Percentiles rank a stretch among this genome's conserved stretches.
These are phyloP conservation scores for Monopis laevigella DNA, from an alignment of 2,888 invertebrate species.

Conservation along the genomic window DNA sequence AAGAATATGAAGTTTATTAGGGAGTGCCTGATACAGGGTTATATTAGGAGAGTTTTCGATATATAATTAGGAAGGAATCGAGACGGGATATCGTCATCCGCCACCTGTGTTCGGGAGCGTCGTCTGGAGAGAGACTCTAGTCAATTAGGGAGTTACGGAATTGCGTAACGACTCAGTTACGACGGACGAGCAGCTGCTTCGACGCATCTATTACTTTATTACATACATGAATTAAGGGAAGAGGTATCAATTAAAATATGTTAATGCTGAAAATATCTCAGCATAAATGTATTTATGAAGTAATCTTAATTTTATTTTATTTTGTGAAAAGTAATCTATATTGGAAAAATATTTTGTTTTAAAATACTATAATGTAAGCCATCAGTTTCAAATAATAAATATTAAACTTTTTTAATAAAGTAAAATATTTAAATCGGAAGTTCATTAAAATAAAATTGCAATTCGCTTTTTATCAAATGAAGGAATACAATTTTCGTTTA, in stretches of 20 bases:
- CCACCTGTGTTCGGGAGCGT: constrained; percentile 62
- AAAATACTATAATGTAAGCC: not conserved
- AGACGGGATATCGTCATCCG: constrained; percentile 14
- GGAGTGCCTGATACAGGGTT: constrained; percentile 37
- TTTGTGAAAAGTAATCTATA: not conserved
- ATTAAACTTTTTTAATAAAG: too few relatives aligned
- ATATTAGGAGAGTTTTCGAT: constrained; percentile 56
- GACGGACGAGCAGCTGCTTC: constrained; percentile 46
- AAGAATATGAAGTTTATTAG: constrained; percentile 45
- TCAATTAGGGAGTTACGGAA: constrained; percentile 63
- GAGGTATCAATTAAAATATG: too few relatives aligned
- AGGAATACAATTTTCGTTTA: too few relatives aligned
- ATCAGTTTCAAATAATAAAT: not conserved
- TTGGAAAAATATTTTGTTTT: not conserved
- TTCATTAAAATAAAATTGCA: too few relatives aligned
- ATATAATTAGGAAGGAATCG: constrained; percentile 34
- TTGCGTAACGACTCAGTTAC: constrained; percentile 62
- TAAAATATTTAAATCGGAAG: too few relatives aligned
- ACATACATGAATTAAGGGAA: too few relatives aligned
- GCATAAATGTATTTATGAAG: too few relatives aligned
- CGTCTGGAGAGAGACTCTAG: constrained; percentile 62
- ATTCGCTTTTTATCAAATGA: too few relatives aligned
- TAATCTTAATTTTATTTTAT: too few relatives aligned
- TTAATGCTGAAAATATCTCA: too few relatives aligned
- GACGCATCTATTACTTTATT: constrained; percentile 59